Base-by-base conservation (phyloP, 1,140 invertebrate species). In the Teleopsis dalmanni region DNA sequence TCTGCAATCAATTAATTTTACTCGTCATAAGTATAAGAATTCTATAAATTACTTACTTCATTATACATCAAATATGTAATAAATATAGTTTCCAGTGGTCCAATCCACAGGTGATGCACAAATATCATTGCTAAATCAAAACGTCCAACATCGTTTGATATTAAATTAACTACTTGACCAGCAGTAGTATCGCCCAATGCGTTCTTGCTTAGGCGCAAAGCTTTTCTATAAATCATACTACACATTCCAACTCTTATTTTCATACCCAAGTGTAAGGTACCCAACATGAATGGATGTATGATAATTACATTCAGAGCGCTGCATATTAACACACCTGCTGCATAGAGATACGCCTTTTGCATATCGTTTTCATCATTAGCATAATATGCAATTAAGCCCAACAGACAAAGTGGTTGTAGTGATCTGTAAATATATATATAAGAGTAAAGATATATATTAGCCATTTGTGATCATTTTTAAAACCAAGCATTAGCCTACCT, bases 111-210 rank as follows among this genome's bases (percentile, higher is more conserved):
- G 53, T 85, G 85, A 58, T 88, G 84, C 2, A 85, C 61, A 60
- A 85, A 83, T 38, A 80, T 75, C 9, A 84, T 73, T 0, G 79
- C 78, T 48, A 78, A 74, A 59, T 88, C 85, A 56, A 88, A 80
- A 11, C 81, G 75, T 41, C 81, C 81, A 37, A 87, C 82, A 66
- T 96, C 92, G 68, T 95, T 96, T 1, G 91, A 91, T 47, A 97
- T 76, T 4, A 96, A 75, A 70, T 95, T 97, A 1, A 95, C 85
- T 60, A 95, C 84, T 74, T 96, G 85, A 3, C 92, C 91, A 18
- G 81, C 79, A 1, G 87, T 88, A 0, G 86, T 88, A 57, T 87
- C 76, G 3, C 81, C 80, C 25, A 93, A 61, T 1, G 87, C 81
- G 3, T 75, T 79, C 54, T 81, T 81, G 34, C 78, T 85, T 3